Evolutionary conservation across 2,888 invertebrate genomes (phyloP).

Genomic region (Acanthosoma haemorrhoidale): DNA sequence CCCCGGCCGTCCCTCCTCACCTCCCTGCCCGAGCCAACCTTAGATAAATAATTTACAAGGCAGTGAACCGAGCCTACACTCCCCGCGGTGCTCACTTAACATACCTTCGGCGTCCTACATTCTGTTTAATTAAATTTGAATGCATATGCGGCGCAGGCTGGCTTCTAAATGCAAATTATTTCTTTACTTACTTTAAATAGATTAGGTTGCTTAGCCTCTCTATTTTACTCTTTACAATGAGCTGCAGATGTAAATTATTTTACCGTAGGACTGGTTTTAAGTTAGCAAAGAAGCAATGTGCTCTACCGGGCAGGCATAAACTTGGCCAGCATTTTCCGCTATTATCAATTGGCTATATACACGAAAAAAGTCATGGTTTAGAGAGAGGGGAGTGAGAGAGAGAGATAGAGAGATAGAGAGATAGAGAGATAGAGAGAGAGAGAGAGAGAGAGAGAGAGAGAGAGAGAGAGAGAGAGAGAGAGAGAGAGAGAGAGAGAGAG

Average conservation of each 20-base stretch:
- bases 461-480: too few species aligned
- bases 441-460: too few species aligned
- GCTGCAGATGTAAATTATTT: neutral
- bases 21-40: neutral
- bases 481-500: too few species aligned
- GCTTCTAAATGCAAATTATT: constrained; percentile 6
- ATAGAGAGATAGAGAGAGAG: too few species aligned
- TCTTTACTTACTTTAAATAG: constrained; percentile 5
- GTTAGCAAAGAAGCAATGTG: neutral
- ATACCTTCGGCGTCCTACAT: constrained; percentile 4
- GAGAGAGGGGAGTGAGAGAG: too few species aligned
- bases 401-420: too few species aligned
- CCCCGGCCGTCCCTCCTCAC: neutral
- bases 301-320: too few species aligned
- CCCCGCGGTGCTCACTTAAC: neutral
- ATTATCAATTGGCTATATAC: too few species aligned
- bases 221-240: too few species aligned
- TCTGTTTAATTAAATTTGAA: constrained; percentile 10
- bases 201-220: neutral
- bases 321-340: too few species aligned
- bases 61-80: neutral
- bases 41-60: constrained; percentile 8
- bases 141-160: neutral
- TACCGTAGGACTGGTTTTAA: neutral
- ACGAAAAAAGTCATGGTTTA: too few species aligned